phyloP scores from a whole-genome alignment of 2,113 vertebrate species.

The Myrmecobius fasciatus region DNA sequence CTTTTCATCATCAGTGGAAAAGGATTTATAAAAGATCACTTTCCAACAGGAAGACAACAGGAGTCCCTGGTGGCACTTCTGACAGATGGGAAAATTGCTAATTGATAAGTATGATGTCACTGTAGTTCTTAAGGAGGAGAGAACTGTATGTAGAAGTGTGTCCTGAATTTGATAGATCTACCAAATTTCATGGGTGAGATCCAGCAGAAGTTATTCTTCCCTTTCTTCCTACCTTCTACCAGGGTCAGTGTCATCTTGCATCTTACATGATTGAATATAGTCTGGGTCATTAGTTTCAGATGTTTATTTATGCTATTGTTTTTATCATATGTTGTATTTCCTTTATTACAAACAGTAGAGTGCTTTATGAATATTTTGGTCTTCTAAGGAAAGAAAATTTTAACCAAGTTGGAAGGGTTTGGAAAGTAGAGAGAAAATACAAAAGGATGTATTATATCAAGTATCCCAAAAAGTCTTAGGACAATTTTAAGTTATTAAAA shows the following conservation, averaged over 20 bases:
- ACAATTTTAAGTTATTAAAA: too few relatives aligned
- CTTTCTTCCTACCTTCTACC: not conserved
- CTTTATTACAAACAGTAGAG: not conserved
- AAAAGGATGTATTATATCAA: too few relatives aligned
- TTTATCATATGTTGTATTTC: not conserved
- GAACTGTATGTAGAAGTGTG: conserved; percentile 96
- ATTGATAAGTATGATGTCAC: conserved; percentile 97
- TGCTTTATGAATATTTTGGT: not conserved
- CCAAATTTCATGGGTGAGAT: conserved; percentile 96
- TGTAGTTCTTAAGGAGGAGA: conserved; percentile 97
- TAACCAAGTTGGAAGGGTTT: not conserved
- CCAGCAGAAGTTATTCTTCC: not conserved
- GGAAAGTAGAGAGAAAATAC: too few relatives aligned
- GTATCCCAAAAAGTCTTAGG: too few relatives aligned
- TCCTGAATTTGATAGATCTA: conserved; percentile 98
- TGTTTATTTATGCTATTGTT: not conserved
- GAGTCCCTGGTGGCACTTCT: conserved; percentile 95
- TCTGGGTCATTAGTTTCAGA: not conserved
- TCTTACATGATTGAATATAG: not conserved
- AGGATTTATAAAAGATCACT: conserved; percentile 97
- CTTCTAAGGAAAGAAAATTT: conserved; percentile 46
- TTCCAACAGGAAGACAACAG: conserved; percentile 97
- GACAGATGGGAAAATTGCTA: conserved; percentile 96
- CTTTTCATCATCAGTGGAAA: conserved; percentile 89
- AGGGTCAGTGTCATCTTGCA: not conserved